Evolutionary conservation across 2,113 vertebrate genomes (phyloP).

Genomic region (Caretta caretta): DNA sequence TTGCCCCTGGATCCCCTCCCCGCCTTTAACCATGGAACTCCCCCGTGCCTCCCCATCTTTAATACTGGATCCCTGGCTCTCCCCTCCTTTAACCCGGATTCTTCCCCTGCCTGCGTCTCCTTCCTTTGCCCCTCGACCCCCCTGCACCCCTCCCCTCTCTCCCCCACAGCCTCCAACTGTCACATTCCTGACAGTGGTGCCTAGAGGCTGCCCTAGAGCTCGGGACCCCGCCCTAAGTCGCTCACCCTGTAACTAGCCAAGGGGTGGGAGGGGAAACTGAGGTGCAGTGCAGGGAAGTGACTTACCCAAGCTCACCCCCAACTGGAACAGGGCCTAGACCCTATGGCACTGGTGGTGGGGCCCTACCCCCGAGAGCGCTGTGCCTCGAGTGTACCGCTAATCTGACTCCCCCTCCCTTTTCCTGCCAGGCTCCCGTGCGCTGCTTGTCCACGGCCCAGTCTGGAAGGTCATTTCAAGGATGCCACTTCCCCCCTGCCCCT

Average conservation of each 20-base stretch:
- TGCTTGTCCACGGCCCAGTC: background rate
- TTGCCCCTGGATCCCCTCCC: too few relatives aligned
- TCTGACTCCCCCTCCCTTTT: background rate
- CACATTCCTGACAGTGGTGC: background rate
- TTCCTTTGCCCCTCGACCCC: too few relatives aligned
- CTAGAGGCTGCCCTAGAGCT: background rate
- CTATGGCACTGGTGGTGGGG: background rate
- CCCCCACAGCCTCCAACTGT: background rate
- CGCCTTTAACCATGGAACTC: too few relatives aligned
- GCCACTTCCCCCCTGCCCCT: background rate
- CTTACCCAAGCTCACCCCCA: background rate
- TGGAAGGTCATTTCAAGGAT: background rate
- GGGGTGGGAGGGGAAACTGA: background rate
- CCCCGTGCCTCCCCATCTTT: too few relatives aligned
- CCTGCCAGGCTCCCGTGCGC: slow-evolving; percentile 18
- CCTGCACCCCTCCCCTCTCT: too few relatives aligned
- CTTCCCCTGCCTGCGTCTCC: too few relatives aligned
- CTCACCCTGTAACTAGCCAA: background rate
- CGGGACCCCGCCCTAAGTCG: background rate
- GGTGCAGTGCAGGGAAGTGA: background rate
- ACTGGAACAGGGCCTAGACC: background rate
- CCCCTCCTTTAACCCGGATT: too few relatives aligned
- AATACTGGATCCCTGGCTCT: too few relatives aligned
- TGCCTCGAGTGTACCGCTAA: background rate
- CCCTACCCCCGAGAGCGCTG: background rate